These are phyloP conservation scores for Cyclargus thomasi DNA, from an alignment of 1,140 invertebrate genomes.

Conservation along the genomic window DNA sequence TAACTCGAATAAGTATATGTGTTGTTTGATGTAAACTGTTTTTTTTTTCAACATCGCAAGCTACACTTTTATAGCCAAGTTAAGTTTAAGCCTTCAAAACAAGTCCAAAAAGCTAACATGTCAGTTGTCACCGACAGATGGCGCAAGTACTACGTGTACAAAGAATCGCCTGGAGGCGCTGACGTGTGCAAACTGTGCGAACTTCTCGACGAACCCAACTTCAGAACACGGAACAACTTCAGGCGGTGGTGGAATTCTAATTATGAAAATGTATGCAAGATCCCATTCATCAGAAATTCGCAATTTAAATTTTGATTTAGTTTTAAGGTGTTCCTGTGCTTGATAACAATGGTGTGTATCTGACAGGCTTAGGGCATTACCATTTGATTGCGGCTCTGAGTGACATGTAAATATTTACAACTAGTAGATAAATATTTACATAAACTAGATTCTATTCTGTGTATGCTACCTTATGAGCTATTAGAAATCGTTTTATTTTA, in stretches of 20 bases:
- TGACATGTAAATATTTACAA: no score
- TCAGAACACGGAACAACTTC: slow-evolving; percentile 29
- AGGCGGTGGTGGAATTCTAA: slow-evolving; percentile 46
- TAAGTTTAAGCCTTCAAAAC: background rate
- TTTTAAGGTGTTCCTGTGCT: background rate
- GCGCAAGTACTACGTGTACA: slow-evolving; percentile 47
- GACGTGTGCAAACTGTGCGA: slow-evolving; percentile 42
- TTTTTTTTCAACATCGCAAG: no score
- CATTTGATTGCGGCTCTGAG: background rate
- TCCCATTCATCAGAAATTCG: slow-evolving; percentile 10
- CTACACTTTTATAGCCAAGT: background rate
- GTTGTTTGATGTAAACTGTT: no score
- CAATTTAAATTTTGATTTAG: slow-evolving; percentile 14
- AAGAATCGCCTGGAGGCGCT: slow-evolving; percentile 21
- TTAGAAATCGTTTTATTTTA: no score
- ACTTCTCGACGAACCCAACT: slow-evolving; percentile 32
- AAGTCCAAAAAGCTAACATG: background rate
- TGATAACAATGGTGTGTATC: background rate
- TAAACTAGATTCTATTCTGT: no score
- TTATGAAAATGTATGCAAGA: slow-evolving; percentile 24
- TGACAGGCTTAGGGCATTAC: background rate
- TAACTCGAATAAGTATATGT: no score
- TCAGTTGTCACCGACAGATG: slow-evolving; percentile 34
- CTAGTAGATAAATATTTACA: no score
- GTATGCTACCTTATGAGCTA: no score